Evolutionary conservation across 2,888 invertebrate genomes (phyloP).

Genomic region (Marronus borbonicus): DNA sequence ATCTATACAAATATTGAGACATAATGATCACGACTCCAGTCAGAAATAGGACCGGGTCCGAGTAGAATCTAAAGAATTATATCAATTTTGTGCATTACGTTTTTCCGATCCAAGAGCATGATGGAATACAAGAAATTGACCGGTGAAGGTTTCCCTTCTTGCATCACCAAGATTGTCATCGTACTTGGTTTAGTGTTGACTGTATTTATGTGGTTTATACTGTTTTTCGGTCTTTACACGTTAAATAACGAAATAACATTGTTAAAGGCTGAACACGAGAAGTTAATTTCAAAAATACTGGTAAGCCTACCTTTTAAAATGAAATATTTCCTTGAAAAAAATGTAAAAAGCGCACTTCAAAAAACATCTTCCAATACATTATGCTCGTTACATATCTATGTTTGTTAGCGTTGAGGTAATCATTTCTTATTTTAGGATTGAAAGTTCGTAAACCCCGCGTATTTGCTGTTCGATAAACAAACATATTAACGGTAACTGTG

Average conservation of each 20-base stretch:
- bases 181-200: conserved; percentile 41
- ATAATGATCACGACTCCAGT: conserved; percentile 50
- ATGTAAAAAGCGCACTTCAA: background rate
- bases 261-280: conserved; percentile 34
- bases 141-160: conserved; percentile 23
- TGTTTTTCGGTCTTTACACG: conserved; percentile 41
- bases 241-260: conserved; percentile 39
- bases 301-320: conserved; percentile 1
- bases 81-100: conserved; percentile 36
- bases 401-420: background rate
- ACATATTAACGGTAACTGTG: too few relatives aligned
- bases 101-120: background rate
- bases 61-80: conserved; percentile 41
- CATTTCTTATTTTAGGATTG: conserved; percentile 31
- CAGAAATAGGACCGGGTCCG: conserved; percentile 45
- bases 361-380: background rate
- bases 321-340: background rate
- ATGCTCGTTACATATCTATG: background rate
- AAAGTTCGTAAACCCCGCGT: conserved; percentile 5
- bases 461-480: too few relatives aligned
- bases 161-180: conserved; percentile 24
- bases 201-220: conserved; percentile 34
- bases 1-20: conserved; percentile 50
- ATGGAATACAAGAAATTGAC: conserved; percentile 50
- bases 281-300: conserved; percentile 24